A percentile compares a stretch with the other conserved stretches of the same genome.
Evolutionary conservation across 2,113 vertebrate species (phyloP).

Genomic region (Hippoglossus stenolepis): DNA sequence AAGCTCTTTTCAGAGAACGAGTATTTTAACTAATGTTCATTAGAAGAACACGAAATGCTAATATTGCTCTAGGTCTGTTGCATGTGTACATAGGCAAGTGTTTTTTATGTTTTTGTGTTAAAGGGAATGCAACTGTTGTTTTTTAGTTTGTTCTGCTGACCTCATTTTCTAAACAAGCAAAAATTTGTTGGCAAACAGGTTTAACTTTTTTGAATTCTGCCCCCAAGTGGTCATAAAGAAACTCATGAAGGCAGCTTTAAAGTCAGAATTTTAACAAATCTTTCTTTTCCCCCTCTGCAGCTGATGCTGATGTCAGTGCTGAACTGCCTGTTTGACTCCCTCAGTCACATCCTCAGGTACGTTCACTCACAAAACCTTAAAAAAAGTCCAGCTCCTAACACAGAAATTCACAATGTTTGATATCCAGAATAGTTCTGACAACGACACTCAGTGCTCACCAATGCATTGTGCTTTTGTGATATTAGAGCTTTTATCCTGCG

Average conservation of each 20-base stretch:
- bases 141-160: neutral
- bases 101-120: too few relatives aligned
- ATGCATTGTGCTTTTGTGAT: neutral
- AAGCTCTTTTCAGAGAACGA: too few relatives aligned
- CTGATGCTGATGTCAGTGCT: conserved; percentile 89
- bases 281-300: conserved; percentile 61
- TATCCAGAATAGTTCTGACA: too few relatives aligned
- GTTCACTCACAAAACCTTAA: neutral
- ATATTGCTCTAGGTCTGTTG: too few relatives aligned
- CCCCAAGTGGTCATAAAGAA: neutral
- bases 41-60: too few relatives aligned
- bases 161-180: neutral
- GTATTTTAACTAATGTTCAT: too few relatives aligned
- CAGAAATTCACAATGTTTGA: too few relatives aligned
- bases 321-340: conserved; percentile 86
- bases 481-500: neutral
- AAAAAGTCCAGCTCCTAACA: too few relatives aligned
- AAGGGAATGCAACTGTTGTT: neutral
- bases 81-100: too few relatives aligned
- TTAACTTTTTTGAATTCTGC: neutral
- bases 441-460: neutral
- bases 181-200: neutral
- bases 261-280: neutral
- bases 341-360: conserved; percentile 87
- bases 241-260: neutral